Conservation (phyloP, 2,113 vertebrate species). For the rat (Rattus norvegicus) region DNA sequence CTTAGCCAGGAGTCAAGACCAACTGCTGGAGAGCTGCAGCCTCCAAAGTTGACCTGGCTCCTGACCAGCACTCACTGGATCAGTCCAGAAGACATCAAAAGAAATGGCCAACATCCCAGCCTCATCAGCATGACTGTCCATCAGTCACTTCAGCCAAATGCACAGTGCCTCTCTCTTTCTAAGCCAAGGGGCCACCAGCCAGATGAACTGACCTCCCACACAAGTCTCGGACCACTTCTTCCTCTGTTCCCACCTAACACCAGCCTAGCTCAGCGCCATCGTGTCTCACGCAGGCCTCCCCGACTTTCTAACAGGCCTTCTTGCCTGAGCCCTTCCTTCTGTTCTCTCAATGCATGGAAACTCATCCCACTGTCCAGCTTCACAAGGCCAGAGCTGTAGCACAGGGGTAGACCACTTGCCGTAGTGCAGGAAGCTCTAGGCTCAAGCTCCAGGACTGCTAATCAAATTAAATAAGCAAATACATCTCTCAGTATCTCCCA, state of each 20-base stretch:
- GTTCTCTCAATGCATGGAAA: neutral
- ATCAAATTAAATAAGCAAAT: neutral
- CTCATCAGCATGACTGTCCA: neutral
- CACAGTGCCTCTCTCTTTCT: neutral
- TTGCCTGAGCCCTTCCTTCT: conserved; percentile 13
- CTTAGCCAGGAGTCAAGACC: conserved; percentile 22
- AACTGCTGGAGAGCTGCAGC: neutral
- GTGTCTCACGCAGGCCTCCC: neutral
- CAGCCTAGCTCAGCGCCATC: conserved; percentile 24
- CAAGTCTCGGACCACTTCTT: conserved; percentile 30
- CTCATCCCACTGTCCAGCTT: neutral
- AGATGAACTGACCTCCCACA: neutral
- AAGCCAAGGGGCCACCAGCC: conserved; percentile 41
- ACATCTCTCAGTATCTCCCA: neutral
- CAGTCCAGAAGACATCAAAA: neutral
- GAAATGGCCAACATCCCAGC: conserved; percentile 35
- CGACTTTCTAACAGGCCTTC: conserved; percentile 14
- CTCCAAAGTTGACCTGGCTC: neutral
- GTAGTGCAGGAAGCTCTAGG: neutral
- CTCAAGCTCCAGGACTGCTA: neutral
- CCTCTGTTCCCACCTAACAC: conserved; percentile 9
- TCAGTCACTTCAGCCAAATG: neutral
- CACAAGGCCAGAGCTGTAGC: neutral
- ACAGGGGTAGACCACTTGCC: neutral
- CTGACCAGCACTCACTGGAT: neutral